Evolutionary conservation across 1,140 invertebrate species (phyloP).

Genomic region (Cydia strobilella): DNA sequence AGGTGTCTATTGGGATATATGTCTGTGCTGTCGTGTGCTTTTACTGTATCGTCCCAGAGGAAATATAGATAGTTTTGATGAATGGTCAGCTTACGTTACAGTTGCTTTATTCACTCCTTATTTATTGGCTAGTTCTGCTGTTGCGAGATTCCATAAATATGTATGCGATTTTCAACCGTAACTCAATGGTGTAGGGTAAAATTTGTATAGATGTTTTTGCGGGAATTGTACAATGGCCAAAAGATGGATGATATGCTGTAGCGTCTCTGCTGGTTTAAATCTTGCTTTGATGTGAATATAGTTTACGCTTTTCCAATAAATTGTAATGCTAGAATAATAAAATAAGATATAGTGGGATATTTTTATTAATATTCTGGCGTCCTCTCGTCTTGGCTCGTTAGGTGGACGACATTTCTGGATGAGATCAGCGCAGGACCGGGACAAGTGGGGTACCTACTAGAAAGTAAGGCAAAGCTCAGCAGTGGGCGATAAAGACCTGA

Average conservation of each 20-base stretch:
- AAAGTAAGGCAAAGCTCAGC: too few relatives aligned
- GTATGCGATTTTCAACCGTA: background rate
- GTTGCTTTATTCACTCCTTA: conserved; percentile 1
- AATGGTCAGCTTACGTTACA: conserved; percentile 1
- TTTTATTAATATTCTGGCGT: too few relatives aligned
- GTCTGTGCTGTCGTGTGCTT: background rate
- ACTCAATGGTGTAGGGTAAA: background rate
- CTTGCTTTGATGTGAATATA: background rate
- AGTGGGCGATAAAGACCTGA: too few relatives aligned
- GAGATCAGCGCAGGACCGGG: too few relatives aligned
- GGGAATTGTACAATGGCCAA: background rate
- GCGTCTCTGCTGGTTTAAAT: background rate
- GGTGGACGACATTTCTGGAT: too few relatives aligned
- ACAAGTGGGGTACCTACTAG: too few relatives aligned
- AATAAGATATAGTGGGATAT: too few relatives aligned
- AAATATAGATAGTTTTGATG: conserved; percentile 3
- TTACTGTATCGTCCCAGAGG: background rate
- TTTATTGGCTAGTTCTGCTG: background rate
- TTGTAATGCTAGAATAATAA: too few relatives aligned
- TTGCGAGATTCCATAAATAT: background rate
- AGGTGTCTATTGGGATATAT: background rate
- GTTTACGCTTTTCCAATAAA: background rate
- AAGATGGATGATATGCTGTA: background rate
- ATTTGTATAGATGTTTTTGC: background rate
- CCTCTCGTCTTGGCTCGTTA: too few relatives aligned